Base-by-base conservation (phyloP, 2,888 invertebrate species). In the Pristionchus mayeri region DNA sequence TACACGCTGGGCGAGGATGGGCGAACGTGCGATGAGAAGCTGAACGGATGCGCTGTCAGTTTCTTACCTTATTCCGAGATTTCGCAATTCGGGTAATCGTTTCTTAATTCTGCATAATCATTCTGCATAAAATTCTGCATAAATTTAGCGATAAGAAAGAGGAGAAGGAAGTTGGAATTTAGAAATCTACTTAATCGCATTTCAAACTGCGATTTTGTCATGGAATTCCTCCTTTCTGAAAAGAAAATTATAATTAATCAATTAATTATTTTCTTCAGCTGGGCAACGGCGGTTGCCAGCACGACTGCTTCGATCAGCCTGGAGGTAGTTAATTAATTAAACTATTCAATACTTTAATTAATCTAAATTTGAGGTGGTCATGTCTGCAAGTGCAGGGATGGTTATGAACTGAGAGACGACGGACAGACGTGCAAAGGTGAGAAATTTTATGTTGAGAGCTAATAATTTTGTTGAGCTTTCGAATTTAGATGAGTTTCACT, bases 251-350 rank as follows among this genome's bases (percentile, higher is more conserved):
- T 44, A 9, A 44, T 44, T 44, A 9, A 9, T 11, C 24, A 78
- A 40, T 57, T 54, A 27, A 54, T 24, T 34, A 21, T 18, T 16
- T 79, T 30, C 1, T 30, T 24, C 54, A 86, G 40, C 89, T 92
- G 30, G 93, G 93, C 85, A 94, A 94, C 89, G 94, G 94, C 7
- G 94, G 94, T 4, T 94, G 94, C 89, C 93, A 93, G 80, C 94
- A 94, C 88, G 93, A 93, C 82, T 94, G 94, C 90, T 90, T 92
- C 78, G 93, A 94, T 86, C 92, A 91, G 50, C 89, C 92, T 18
- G 93, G 30, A 60, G 84, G 76, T 63, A 60, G 18, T 34, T 34
- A 63, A 18, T 34, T 63, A 37, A 63, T 34, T 34, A 37, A 63
- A 44, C 6, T 13, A 44, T 9, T 44, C 6, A 44, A 44, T 44